These are phyloP conservation scores for Asarcornis scutulata DNA, from an alignment of 2,113 vertebrate species.

Conservation along the genomic window DNA sequence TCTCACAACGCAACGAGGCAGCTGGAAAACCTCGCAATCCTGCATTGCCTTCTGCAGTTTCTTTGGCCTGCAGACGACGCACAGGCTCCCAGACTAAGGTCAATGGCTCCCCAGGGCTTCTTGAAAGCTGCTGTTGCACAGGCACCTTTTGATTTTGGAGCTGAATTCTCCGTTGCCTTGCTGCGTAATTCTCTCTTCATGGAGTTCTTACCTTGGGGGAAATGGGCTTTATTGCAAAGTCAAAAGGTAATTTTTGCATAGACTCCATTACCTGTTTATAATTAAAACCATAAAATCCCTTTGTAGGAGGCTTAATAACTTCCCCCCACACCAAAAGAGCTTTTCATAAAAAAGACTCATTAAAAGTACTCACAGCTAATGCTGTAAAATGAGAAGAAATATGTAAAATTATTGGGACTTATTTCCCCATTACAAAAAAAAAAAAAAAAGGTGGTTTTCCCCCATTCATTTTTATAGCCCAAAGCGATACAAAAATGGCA, in stretches of 20 bases:
- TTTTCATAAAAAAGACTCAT: slow-evolving; percentile 66
- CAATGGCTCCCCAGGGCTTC: not conserved
- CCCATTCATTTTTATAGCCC: not conserved
- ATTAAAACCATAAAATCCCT: slow-evolving; percentile 75
- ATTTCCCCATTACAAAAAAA: not conserved
- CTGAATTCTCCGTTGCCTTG: not conserved
- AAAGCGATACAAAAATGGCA: not conserved
- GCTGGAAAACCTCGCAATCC: not conserved
- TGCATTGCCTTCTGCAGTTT: not conserved
- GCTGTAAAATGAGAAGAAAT: slow-evolving; percentile 57
- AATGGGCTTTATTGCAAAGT: slow-evolving; percentile 55
- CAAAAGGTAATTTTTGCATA: slow-evolving; percentile 67
- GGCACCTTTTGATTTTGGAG: not conserved
- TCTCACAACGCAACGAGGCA: not conserved
- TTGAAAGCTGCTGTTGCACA: not conserved
- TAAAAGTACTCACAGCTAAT: slow-evolving; percentile 59
- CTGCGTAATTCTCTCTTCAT: not conserved
- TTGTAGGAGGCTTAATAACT: slow-evolving; percentile 62
- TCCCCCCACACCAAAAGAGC: slow-evolving; percentile 38
- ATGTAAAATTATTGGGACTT: slow-evolving; percentile 28
- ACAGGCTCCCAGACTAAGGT: not conserved
- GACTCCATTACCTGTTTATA: slow-evolving; percentile 71
- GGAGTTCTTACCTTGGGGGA: slow-evolving; percentile 24
- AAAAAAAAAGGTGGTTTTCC: not conserved
- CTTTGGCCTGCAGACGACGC: not conserved